A percentile compares a stretch with the other conserved stretches of the same genome.
Evolutionary conservation across 2,888 invertebrate genomes (phyloP).

Genomic region (Dromius quadrimaculatus): DNA sequence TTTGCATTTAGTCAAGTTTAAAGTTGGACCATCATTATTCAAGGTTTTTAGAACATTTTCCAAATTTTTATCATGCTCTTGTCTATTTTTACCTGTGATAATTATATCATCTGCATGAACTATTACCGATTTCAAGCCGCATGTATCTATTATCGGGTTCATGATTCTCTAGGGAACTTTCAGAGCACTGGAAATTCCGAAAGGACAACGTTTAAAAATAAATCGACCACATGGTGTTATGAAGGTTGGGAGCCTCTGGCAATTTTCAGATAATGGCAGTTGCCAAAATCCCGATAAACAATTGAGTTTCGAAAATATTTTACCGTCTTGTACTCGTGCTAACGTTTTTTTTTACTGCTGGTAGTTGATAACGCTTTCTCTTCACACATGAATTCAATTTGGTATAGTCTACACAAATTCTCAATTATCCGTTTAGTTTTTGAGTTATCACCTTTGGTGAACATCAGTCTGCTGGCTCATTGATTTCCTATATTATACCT

Average conservation of each 20-base stretch:
- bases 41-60: neutral
- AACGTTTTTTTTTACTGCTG: too few species aligned
- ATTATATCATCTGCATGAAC: constrained; percentile 53
- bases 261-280: constrained; percentile 55
- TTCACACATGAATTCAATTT: too few species aligned
- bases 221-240: constrained; percentile 58
- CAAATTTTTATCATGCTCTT: neutral
- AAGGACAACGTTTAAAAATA: constrained; percentile 56
- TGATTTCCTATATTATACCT: too few species aligned
- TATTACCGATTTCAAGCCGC: constrained; percentile 49
- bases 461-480: too few species aligned
- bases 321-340: too few species aligned
- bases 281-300: too few species aligned
- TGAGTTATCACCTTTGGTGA: too few species aligned
- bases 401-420: too few species aligned
- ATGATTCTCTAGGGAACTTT: constrained; percentile 56
- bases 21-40: neutral
- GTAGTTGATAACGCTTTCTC: too few species aligned
- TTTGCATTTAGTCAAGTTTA: constrained; percentile 39
- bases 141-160: constrained; percentile 51
- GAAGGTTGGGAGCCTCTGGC: constrained; percentile 56
- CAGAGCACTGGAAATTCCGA: constrained; percentile 56
- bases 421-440: too few species aligned
- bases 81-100: neutral
- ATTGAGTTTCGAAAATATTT: too few species aligned